Conservation (phyloP, 1,140 invertebrate genomes). For the Tetraneura akinire region DNA sequence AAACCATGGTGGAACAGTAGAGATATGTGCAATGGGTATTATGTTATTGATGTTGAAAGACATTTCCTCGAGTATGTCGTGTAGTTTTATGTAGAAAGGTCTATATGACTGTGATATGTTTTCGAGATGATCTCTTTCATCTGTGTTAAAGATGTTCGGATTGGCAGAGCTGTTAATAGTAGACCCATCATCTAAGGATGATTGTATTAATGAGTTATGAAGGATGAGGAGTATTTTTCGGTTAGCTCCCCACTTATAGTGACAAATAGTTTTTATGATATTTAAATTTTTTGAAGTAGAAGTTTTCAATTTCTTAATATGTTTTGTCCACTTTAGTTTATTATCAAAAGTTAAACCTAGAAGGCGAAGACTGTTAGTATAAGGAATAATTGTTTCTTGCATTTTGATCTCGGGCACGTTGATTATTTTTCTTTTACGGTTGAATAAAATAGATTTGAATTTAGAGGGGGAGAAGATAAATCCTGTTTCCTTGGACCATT, state of each 20-base stretch:
- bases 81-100: not conserved
- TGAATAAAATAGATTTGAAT: slow-evolving; percentile 9
- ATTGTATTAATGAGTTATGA: not conserved
- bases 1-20: too few relatives aligned
- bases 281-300: not conserved
- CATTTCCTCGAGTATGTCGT: not conserved
- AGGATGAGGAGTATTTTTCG: not conserved
- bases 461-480: too few relatives aligned
- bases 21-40: not conserved
- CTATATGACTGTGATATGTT: not conserved
- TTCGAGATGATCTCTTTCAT: too few relatives aligned
- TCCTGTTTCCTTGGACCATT: too few relatives aligned
- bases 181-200: not conserved
- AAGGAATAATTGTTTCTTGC: not conserved
- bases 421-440: not conserved
- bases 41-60: too few relatives aligned
- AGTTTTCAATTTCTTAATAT: not conserved
- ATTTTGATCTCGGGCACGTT: not conserved
- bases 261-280: not conserved
- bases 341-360: too few relatives aligned
- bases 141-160: too few relatives aligned
- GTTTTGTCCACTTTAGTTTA: not conserved
- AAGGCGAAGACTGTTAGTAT: too few relatives aligned
- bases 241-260: not conserved
- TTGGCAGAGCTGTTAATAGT: not conserved